phyloP scores from a whole-genome alignment of 2,888 invertebrate genomes.

The Tetragnatha montana region DNA sequence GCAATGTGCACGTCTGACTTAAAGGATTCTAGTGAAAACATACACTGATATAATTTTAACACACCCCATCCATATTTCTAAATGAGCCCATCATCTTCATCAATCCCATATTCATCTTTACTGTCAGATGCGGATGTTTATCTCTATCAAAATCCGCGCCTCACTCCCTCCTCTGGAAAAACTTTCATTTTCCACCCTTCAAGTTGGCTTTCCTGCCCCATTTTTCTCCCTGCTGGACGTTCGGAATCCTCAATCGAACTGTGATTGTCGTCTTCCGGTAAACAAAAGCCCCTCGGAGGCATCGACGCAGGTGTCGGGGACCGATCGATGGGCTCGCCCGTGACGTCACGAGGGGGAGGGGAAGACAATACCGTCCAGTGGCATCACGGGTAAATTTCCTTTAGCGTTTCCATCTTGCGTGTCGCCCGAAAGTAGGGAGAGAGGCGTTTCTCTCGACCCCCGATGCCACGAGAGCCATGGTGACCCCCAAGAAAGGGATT shows the following conservation, averaged over 20 bases:
- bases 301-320: conserved; percentile 44
- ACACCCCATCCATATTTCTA: too few species aligned
- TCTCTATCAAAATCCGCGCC: too few species aligned
- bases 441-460: conserved; percentile 4
- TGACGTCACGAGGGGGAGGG: conserved; percentile 59
- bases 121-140: too few species aligned
- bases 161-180: too few species aligned
- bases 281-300: conserved; percentile 20
- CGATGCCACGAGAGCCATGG: conserved; percentile 53
- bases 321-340: conserved; percentile 55
- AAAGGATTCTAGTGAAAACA: too few species aligned
- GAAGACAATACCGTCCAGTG: conserved; percentile 6
- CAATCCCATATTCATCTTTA: too few species aligned
- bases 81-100: too few species aligned
- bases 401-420: conserved; percentile 43
- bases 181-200: too few species aligned
- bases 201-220: too few species aligned
- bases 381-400: conserved; percentile 46
- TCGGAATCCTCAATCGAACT: not conserved
- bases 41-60: too few species aligned
- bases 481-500: conserved; percentile 70
- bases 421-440: conserved; percentile 1
- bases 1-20: too few species aligned
- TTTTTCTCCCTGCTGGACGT: too few species aligned
- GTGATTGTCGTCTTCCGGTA: conserved; percentile 23